Conservation (phyloP, 2,797 vertebrate genomes). For the Podarcis lilfordi region DNA sequence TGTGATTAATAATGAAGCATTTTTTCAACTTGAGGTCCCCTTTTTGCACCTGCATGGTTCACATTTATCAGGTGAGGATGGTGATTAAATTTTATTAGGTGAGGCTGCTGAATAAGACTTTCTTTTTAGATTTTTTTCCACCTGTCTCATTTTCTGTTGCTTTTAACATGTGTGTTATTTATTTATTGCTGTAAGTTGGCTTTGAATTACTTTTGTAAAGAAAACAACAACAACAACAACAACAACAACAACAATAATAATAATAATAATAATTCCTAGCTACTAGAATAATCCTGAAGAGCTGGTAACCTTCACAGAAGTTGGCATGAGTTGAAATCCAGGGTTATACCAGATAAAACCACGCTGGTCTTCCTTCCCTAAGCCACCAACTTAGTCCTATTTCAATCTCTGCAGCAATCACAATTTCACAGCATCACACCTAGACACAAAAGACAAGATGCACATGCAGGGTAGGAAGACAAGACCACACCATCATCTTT, state of each 20-base stretch:
- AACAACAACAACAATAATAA: not conserved
- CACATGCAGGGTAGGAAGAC: not conserved
- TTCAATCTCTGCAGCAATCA: not conserved
- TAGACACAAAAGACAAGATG: not conserved
- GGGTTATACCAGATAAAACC: not conserved
- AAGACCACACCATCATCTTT: fast-evolving
- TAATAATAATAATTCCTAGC: not conserved
- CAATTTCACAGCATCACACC: not conserved
- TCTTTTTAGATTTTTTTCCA: too few relatives aligned
- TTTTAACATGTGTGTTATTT: too few relatives aligned
- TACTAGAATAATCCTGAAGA: not conserved
- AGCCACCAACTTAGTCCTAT: not conserved
- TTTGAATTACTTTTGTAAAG: too few relatives aligned
- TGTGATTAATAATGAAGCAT: too few relatives aligned
- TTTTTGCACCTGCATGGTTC: too few relatives aligned
- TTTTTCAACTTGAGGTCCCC: too few relatives aligned
- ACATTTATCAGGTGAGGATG: too few relatives aligned
- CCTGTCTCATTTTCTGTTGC: too few relatives aligned
- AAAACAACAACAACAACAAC: not conserved
- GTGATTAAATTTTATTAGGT: too few relatives aligned
- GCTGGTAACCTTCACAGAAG: not conserved
- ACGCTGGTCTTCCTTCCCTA: not conserved
- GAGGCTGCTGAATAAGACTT: too few relatives aligned
- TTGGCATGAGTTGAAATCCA: not conserved
- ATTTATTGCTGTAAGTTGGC: too few relatives aligned